A percentile compares a stretch with the other conserved stretches of the same genome.
phyloP scores from a whole-genome alignment of 2,797 vertebrate species.

The Silurus lanzhouensis region DNA sequence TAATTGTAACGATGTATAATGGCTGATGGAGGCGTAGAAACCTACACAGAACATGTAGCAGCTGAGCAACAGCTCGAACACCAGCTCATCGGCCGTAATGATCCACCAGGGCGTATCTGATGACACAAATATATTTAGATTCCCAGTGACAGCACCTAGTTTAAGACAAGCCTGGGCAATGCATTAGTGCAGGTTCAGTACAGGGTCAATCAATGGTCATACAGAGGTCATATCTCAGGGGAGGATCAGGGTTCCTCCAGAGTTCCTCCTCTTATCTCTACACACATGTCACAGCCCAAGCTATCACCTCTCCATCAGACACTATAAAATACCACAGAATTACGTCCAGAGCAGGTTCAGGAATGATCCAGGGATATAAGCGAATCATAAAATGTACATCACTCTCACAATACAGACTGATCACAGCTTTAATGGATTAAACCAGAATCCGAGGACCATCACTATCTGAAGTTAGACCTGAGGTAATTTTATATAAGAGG shows the following conservation, averaged over 20 bases:
- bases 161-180: constrained; percentile 45
- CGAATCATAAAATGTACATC: background rate
- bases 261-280: constrained; percentile 67
- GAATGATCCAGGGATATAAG: background rate
- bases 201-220: constrained; percentile 77
- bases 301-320: constrained; percentile 56
- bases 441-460: background rate
- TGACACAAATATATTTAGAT: constrained; percentile 24
- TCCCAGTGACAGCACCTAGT: constrained; percentile 21
- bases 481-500: background rate
- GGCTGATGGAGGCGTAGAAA: background rate
- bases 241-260: constrained; percentile 65
- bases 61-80: too few relatives aligned
- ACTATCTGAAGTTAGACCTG: background rate
- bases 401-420: background rate
- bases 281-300: constrained; percentile 52
- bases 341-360: constrained; percentile 37
- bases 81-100: too few relatives aligned
- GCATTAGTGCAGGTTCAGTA: constrained; percentile 68
- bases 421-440: background rate
- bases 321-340: constrained; percentile 55
- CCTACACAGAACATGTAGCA: too few relatives aligned
- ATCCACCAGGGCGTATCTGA: constrained; percentile 10
- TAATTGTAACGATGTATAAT: background rate
- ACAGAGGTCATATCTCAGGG: constrained; percentile 67